Evolutionary conservation across 92 coral and sea anemone genomes (phyloP).

Genomic region (Heteractis magnifica): DNA sequence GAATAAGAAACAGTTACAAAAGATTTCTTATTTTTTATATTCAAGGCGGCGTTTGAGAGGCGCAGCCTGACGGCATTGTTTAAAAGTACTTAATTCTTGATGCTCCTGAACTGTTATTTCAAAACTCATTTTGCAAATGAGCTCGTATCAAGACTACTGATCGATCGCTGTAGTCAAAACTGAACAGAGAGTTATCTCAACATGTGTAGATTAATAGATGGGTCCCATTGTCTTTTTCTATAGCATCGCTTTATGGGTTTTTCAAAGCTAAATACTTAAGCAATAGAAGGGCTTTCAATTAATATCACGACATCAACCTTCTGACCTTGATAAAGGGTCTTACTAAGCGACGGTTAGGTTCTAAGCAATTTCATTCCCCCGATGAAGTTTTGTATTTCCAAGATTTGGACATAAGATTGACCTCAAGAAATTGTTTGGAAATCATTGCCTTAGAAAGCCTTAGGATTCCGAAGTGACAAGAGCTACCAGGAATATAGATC

Average conservation of each 20-base stretch:
- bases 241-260: neutral
- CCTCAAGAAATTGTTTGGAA: neutral
- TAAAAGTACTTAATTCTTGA: too few species aligned
- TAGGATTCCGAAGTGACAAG: neutral
- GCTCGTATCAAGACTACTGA: neutral
- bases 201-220: neutral
- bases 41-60: neutral
- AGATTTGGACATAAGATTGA: neutral
- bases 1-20: neutral
- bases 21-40: neutral
- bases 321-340: too few species aligned
- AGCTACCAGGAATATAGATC: neutral
- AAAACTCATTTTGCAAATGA: neutral
- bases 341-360: too few species aligned
- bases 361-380: too few species aligned
- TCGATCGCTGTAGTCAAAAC: neutral
- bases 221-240: neutral
- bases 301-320: too few species aligned
- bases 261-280: neutral
- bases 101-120: neutral
- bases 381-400: too few species aligned
- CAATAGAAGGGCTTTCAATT: too few species aligned
- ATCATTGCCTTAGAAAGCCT: neutral
- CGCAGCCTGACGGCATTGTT: too few species aligned
- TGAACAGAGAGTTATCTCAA: neutral